Percentiles rank a stretch among this genome's conserved stretches.
Conservation (phyloP, 2,797 vertebrate species). For the Urocyon cinereoargenteus region DNA sequence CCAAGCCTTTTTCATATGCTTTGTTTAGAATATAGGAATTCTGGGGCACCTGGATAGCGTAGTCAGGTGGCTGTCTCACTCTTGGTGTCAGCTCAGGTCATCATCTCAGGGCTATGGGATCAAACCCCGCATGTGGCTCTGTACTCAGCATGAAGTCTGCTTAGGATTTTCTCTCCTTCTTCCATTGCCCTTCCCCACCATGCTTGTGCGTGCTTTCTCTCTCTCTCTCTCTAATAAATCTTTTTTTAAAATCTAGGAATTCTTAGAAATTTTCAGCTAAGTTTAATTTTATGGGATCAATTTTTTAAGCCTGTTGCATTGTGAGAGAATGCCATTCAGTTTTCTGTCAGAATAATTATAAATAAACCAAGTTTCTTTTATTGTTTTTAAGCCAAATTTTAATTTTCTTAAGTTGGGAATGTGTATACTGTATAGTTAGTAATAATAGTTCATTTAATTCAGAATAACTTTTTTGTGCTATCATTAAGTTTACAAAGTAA, state of each 20-base stretch:
- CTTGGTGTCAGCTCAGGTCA: neutral
- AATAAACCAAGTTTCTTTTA: neutral
- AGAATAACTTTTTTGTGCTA: conserved; percentile 49
- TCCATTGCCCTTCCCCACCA: neutral
- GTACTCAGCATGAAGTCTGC: neutral
- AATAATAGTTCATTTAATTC: conserved; percentile 51
- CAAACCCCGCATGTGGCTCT: neutral
- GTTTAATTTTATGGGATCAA: conserved; percentile 38
- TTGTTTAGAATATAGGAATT: conserved; percentile 55
- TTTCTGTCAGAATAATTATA: conserved; percentile 61
- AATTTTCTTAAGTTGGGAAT: conserved; percentile 43
- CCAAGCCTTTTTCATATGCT: conserved; percentile 19
- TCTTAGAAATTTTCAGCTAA: conserved; percentile 54
- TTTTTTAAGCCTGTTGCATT: conserved; percentile 17
- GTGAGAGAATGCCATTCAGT: conserved; percentile 30
- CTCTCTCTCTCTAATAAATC: neutral
- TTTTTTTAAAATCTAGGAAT: conserved; percentile 1
- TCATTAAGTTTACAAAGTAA: conserved; percentile 16
- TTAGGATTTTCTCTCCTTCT: neutral
- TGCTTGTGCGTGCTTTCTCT: neutral
- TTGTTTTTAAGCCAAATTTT: conserved; percentile 41
- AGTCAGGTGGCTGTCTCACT: neutral
- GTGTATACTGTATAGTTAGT: neutral
- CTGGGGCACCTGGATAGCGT: neutral
- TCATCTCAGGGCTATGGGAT: neutral